Evolutionary conservation across 2,888 invertebrate species (phyloP), one percentile per base, ranked within the genome.

Genomic region (Aplocera efformata): DNA sequence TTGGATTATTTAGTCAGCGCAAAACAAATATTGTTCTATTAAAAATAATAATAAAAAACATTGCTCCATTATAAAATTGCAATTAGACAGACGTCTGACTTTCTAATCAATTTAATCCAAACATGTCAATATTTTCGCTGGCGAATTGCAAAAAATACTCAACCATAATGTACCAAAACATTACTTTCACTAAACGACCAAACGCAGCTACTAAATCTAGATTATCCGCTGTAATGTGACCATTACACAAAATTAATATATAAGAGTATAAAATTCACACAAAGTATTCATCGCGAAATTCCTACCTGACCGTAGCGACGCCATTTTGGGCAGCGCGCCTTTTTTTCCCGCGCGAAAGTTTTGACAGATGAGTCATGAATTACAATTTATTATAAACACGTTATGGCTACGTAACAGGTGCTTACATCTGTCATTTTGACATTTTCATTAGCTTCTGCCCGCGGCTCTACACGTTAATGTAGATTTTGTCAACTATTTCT

Each of bases 321-420:
- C 49, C 49, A 40, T 47, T 34, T 52, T 48, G 25, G 32, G 7
- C 9, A 23, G 35, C 33, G 48, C 49, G 58, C 61, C 61, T 62
- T 72, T 72, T 63, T 61, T 55, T 66, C 55, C 53, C 60, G 56
- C 76, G 76, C 76, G 77, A 79, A 80, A 78, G 76, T 77, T 79
- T 52, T 77, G 74, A 76, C 77, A 77, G 73, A 70, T 80, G 80
- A 79, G 40, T 79, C 79, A 80, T 66, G 62, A 60, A 62, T 63
- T 57, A 53, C 50, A 51, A 48, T 21, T 8, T 20, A 0, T 24
- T 38, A 26, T 35, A 23, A 28, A 10, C 8, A 21, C 6, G 21
- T 34, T 35, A 13, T 33, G 25, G 24, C 6, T 6, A 22, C 6
- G 6, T 6, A 6, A 20, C 20, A 5, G 20, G 20, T 20, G 4